These are phyloP conservation scores for Notechis scutatus DNA, from an alignment of 2,113 vertebrate genomes.

Conservation along the genomic window DNA sequence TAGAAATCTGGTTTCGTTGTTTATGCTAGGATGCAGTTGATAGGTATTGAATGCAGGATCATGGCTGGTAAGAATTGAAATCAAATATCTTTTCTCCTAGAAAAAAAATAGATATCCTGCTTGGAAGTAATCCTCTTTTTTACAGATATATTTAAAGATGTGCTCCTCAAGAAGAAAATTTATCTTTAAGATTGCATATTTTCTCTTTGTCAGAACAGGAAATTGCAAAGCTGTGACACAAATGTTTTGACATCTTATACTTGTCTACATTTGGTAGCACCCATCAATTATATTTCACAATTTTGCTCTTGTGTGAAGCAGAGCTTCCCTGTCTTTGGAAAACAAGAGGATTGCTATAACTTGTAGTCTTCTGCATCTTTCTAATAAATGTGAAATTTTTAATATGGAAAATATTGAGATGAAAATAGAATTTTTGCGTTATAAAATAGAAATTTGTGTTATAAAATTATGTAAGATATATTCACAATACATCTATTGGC, in stretches of 20 bases:
- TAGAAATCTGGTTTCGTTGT: neutral
- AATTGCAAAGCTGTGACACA: neutral
- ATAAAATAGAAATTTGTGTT: neutral
- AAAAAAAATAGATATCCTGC: neutral
- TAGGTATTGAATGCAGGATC: neutral
- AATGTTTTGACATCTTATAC: neutral
- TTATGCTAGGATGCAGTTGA: neutral
- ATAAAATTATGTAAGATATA: neutral
- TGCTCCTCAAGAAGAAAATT: neutral
- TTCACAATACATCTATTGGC: neutral
- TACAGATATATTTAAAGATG: neutral
- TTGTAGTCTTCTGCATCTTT: neutral
- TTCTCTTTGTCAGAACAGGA: neutral
- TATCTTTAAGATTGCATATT: neutral
- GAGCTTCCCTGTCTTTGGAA: neutral
- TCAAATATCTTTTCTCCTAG: neutral
- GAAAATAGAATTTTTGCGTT: neutral
- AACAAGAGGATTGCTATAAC: neutral
- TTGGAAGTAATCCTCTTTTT: neutral
- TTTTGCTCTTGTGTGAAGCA: neutral
- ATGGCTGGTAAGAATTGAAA: neutral
- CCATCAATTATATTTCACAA: neutral
- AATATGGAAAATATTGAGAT: neutral
- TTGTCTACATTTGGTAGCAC: neutral
- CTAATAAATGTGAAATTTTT: neutral